Evolutionary conservation across 2,888 invertebrate genomes (phyloP).

Genomic region (Lycocerus yunnanus): DNA sequence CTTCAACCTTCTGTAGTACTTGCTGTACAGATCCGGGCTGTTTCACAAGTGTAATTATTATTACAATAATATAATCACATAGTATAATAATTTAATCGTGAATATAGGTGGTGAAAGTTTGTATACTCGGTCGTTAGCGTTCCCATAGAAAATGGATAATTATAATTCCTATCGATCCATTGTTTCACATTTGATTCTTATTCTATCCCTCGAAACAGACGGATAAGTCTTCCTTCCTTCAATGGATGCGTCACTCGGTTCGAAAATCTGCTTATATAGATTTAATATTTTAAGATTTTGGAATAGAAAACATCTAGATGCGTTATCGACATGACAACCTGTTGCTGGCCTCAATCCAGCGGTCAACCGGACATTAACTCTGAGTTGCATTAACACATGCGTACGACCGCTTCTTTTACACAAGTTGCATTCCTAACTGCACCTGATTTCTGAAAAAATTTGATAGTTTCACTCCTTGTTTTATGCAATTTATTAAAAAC

Average conservation of each 20-base stretch:
- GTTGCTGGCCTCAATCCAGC: conserved; percentile 36
- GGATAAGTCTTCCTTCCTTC: background rate
- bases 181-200: background rate
- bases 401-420: conserved; percentile 23
- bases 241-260: background rate
- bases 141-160: conserved; percentile 18
- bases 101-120: conserved; percentile 41
- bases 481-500: background rate
- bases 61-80: conserved; percentile 8
- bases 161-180: conserved; percentile 17
- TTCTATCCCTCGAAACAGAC: background rate
- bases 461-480: conserved; percentile 6
- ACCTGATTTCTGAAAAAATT: conserved; percentile 36
- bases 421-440: conserved; percentile 42
- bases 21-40: conserved; percentile 17
- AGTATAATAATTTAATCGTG: conserved; percentile 25
- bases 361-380: conserved; percentile 40
- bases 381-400: conserved; percentile 32
- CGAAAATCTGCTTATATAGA: background rate
- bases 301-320: conserved; percentile 10
- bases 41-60: conserved; percentile 13
- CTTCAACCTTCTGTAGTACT: background rate
- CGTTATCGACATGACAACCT: conserved; percentile 27
- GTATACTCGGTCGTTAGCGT: conserved; percentile 37
- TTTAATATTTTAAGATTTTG: background rate